Evolutionary conservation across 2,797 vertebrate species (phyloP).

Genomic region (Bradypodion pumilum): DNA sequence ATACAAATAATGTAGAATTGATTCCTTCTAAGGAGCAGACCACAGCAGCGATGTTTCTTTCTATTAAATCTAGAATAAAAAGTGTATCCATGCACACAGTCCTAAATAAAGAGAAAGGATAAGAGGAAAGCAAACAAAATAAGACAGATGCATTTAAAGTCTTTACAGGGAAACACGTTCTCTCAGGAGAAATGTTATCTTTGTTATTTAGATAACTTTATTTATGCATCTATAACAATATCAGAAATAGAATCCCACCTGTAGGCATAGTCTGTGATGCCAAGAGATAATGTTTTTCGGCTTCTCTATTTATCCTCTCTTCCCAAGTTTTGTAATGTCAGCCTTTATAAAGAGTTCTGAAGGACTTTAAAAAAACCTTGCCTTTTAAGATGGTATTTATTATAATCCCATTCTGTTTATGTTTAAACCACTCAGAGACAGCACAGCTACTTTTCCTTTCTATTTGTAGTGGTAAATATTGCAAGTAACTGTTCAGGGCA

Average conservation of each 20-base stretch:
- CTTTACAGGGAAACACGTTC: accelerated
- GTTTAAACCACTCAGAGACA: no score
- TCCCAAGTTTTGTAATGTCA: no score
- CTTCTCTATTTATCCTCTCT: no score
- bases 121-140: conserved; percentile 13
- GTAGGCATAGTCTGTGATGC: background rate
- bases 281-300: no score
- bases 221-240: background rate
- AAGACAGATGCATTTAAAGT: background rate
- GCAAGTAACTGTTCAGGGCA: no score
- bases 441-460: no score
- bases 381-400: no score
- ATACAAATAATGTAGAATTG: conserved; percentile 41
- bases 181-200: background rate
- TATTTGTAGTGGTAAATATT: no score
- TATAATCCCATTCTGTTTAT: no score
- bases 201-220: conserved; percentile 15
- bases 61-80: conserved; percentile 42
- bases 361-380: no score
- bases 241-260: background rate
- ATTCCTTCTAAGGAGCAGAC: conserved; percentile 43
- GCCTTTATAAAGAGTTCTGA: no score
- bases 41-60: conserved; percentile 51
- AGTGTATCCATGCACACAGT: background rate
- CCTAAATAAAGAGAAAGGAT: conserved; percentile 39